phyloP scores from a whole-genome alignment of 2,797 vertebrate species.

The Phylloscopus collybita region DNA sequence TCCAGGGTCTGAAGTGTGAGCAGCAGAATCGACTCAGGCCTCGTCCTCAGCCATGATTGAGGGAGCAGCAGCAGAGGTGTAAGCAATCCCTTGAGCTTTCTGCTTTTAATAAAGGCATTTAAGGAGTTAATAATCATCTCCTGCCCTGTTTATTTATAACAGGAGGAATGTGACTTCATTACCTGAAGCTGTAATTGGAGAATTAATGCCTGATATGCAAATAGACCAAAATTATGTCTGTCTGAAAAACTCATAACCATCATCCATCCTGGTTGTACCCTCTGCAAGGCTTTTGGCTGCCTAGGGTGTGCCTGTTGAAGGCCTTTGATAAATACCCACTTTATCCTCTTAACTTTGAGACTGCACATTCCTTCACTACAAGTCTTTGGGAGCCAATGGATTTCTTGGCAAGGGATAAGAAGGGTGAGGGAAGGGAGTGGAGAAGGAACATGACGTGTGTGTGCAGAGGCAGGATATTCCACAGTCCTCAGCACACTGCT shows the following conservation, averaged over 20 bases:
- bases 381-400: accelerated
- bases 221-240: neutral
- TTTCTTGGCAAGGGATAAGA: neutral
- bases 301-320: neutral
- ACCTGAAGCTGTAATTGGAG: neutral
- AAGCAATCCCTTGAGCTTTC: too few species aligned
- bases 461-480: neutral
- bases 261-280: neutral
- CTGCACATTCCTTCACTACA: accelerated
- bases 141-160: too few species aligned
- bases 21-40: too few species aligned
- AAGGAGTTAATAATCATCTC: too few species aligned
- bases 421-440: neutral
- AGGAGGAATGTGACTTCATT: neutral
- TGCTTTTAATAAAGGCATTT: too few species aligned
- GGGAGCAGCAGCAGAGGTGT: too few species aligned
- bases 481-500: neutral
- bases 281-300: neutral
- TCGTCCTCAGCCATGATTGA: too few species aligned
- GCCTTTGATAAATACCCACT: neutral
- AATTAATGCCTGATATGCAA: neutral
- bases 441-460: accelerated
- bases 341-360: neutral
- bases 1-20: too few species aligned
- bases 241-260: neutral